These are phyloP conservation scores for Pygocentrus nattereri DNA, from an alignment of 2,797 vertebrate species.

Conservation along the genomic window DNA sequence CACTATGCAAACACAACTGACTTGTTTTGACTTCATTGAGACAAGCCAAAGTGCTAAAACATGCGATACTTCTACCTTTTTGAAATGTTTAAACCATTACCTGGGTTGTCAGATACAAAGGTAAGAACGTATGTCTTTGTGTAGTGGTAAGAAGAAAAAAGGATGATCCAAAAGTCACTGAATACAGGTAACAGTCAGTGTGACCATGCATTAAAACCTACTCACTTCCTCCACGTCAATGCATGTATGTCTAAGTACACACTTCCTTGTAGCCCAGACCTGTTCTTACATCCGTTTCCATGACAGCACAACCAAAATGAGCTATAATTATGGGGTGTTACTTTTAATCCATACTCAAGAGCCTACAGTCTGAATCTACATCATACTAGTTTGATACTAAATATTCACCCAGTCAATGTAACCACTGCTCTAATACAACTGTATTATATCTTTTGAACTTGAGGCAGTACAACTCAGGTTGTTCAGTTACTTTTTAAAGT, in stretches of 20 bases:
- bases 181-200: background rate
- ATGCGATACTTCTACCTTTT: too few relatives aligned
- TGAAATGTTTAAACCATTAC: background rate
- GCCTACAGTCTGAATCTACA: conserved; percentile 12
- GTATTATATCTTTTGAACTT: background rate
- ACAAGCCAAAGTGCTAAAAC: too few relatives aligned
- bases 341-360: background rate
- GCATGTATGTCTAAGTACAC: background rate
- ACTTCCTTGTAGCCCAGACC: conserved; percentile 1
- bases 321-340: conserved; percentile 53
- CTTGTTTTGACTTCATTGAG: background rate
- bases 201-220: conserved; percentile 17
- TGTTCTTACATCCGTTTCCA: conserved; percentile 45
- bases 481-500: background rate
- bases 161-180: background rate
- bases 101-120: background rate
- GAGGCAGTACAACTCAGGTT: background rate
- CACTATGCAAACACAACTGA: too few relatives aligned
- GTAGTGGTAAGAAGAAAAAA: background rate
- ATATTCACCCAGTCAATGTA: background rate
- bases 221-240: conserved; percentile 17
- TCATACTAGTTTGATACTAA: conserved; percentile 3
- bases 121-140: background rate
- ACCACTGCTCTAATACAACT: background rate
- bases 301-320: conserved; percentile 38